phyloP scores from a whole-genome alignment of 2,113 vertebrate species.

The Lontra canadensis region DNA sequence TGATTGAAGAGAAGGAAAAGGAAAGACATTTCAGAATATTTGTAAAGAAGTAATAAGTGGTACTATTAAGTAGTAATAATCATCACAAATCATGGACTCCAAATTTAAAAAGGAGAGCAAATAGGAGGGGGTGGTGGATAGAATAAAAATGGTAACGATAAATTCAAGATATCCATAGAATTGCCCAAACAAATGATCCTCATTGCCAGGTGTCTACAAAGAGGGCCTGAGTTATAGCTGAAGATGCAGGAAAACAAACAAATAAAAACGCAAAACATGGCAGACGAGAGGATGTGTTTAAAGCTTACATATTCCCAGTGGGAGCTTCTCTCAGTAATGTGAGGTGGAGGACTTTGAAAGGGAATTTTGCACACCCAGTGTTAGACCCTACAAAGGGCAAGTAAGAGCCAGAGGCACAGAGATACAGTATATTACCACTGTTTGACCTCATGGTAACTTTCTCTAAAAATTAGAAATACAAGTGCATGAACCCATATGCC shows the following conservation, averaged over 20 bases:
- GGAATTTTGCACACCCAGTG: background rate
- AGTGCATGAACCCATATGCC: background rate
- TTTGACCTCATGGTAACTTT: background rate
- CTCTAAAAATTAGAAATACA: background rate
- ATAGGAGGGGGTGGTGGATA: background rate
- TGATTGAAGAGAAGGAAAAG: background rate
- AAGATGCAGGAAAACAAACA: background rate
- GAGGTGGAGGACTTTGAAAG: accelerated
- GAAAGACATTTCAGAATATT: background rate
- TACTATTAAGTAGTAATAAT: background rate
- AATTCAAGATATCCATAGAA: background rate
- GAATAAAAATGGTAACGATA: background rate
- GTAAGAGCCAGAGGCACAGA: background rate
- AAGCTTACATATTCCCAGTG: background rate
- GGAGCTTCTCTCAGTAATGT: background rate
- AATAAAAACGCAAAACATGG: background rate
- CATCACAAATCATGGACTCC: background rate
- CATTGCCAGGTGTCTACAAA: background rate
- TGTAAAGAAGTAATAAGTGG: background rate
- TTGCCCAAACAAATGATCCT: background rate
- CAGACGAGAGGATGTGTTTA: too few species aligned
- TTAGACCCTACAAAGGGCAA: background rate
- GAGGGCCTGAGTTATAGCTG: background rate
- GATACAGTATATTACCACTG: background rate
- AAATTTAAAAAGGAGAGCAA: background rate